Evolutionary conservation across 2,888 invertebrate species (phyloP).

Genomic region (Heliconius aoede): DNA sequence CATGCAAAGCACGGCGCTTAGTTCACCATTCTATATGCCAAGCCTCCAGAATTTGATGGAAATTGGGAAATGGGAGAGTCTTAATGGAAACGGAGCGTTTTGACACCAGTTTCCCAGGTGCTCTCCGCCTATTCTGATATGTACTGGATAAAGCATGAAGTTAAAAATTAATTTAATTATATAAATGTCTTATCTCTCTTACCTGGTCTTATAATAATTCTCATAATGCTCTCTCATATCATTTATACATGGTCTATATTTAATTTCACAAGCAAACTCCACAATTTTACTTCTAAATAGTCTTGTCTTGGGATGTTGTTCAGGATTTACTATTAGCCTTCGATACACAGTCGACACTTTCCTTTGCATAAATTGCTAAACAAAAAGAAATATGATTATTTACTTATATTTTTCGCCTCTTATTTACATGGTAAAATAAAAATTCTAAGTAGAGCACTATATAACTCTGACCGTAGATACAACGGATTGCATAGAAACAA

Average conservation of each 20-base stretch:
- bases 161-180: not conserved
- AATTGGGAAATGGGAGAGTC: too few relatives aligned
- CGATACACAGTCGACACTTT: constrained; percentile 63
- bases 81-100: too few relatives aligned
- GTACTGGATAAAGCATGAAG: not conserved
- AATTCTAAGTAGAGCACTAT: too few relatives aligned
- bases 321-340: constrained; percentile 56
- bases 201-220: constrained; percentile 18
- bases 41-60: too few relatives aligned
- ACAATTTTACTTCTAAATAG: constrained; percentile 63
- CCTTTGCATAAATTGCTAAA: constrained; percentile 67
- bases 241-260: constrained; percentile 58
- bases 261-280: constrained; percentile 65
- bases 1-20: not conserved
- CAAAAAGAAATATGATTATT: constrained; percentile 27
- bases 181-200: not conserved
- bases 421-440: too few relatives aligned
- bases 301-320: constrained; percentile 56
- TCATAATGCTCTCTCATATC: constrained; percentile 54
- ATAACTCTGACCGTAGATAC: too few relatives aligned
- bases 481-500: too few relatives aligned
- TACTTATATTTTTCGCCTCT: too few relatives aligned
- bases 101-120: not conserved
- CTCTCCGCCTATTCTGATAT: not conserved
- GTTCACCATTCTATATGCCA: too few relatives aligned